A percentile compares a stretch with the other conserved stretches of the same genome.
Conservation (phyloP, 2,888 invertebrate species). For the Protodeltote pygarga region DNA sequence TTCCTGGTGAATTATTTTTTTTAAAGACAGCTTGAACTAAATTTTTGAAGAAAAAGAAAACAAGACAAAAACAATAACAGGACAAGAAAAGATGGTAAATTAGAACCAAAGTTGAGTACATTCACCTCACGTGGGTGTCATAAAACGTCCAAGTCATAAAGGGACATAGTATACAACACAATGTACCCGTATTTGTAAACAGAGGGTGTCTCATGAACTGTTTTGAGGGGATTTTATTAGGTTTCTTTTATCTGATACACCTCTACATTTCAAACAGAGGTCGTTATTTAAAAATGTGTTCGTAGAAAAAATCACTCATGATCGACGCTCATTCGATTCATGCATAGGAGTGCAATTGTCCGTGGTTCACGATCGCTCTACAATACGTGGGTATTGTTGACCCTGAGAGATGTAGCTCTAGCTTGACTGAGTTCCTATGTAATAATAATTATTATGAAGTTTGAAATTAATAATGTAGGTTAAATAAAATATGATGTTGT, state of each 20-base stretch:
- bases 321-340: background rate
- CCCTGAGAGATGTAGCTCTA: too few species aligned
- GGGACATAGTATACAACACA: too few species aligned
- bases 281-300: background rate
- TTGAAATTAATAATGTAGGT: too few species aligned
- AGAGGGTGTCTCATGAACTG: slow-evolving; percentile 14
- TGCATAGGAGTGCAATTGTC: too few species aligned
- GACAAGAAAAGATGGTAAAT: slow-evolving; percentile 33
- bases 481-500: too few species aligned
- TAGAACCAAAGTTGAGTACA: slow-evolving; percentile 37
- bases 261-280: background rate
- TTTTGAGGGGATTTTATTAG: slow-evolving; percentile 20
- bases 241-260: slow-evolving; percentile 9
- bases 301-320: background rate
- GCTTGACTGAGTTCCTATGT: too few species aligned
- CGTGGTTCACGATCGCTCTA: too few species aligned
- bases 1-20: too few species aligned
- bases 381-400: too few species aligned
- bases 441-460: too few species aligned
- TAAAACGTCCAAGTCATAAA: too few species aligned
- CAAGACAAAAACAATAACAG: slow-evolving; percentile 18
- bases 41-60: background rate
- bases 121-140: slow-evolving; percentile 43
- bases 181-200: slow-evolving; percentile 12
- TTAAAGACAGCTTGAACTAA: too few species aligned